phyloP scores from a whole-genome alignment of 2,797 vertebrate species.

The Muraenolepis orangiensis region DNA sequence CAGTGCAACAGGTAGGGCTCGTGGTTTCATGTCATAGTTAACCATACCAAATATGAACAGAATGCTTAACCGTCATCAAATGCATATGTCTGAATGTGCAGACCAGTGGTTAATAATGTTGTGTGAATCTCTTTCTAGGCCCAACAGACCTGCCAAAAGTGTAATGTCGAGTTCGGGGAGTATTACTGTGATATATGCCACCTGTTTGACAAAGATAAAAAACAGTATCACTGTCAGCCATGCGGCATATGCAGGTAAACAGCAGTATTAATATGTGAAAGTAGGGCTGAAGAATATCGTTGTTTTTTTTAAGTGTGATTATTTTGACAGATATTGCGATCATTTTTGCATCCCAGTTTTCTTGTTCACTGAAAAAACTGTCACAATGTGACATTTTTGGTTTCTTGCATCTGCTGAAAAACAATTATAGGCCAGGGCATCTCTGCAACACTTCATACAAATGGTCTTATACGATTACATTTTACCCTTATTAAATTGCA shows the following conservation, averaged over 20 bases:
- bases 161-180: constrained; percentile 84
- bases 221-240: constrained; percentile 89
- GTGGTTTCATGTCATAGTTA: background rate
- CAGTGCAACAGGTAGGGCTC: constrained; percentile 78
- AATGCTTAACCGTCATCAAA: background rate
- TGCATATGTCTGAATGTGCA: background rate
- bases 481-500: too few species aligned
- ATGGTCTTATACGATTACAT: too few species aligned
- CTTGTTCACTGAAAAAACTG: too few species aligned
- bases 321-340: too few species aligned
- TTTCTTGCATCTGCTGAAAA: too few species aligned
- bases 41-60: background rate
- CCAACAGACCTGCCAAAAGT: constrained; percentile 83
- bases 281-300: too few species aligned
- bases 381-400: too few species aligned
- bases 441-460: too few species aligned
- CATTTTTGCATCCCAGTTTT: too few species aligned
- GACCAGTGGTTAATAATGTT: background rate
- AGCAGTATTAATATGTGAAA: background rate
- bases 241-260: constrained; percentile 94
- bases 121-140: constrained; percentile 55
- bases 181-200: constrained; percentile 92
- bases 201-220: constrained; percentile 90
- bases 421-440: too few species aligned
- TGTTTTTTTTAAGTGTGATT: too few species aligned